Percentiles rank a stretch among this genome's conserved stretches.
phyloP scores from a whole-genome alignment of 2,888 invertebrate genomes.

The Lithophane socia region DNA sequence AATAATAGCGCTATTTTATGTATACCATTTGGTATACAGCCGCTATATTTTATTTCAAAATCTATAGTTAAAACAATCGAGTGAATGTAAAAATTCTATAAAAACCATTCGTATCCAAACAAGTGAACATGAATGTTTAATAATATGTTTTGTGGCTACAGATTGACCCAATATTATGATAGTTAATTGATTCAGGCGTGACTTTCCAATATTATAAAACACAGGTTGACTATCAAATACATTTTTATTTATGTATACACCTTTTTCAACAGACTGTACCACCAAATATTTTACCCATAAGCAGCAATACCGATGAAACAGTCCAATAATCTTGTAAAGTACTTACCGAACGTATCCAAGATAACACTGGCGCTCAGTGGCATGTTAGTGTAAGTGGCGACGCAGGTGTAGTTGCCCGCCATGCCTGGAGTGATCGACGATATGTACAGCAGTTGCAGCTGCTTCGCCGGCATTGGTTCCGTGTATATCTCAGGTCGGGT shows the following conservation, averaged over 20 bases:
- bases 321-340: constrained; percentile 16
- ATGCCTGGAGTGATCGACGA: constrained; percentile 93
- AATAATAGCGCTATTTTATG: background rate
- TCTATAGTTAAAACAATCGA: background rate
- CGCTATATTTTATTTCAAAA: background rate
- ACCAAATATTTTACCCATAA: background rate
- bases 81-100: background rate
- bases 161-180: background rate
- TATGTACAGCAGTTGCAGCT: constrained; percentile 93
- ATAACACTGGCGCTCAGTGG: constrained; percentile 92
- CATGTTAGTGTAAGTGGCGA: constrained; percentile 94
- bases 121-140: background rate
- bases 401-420: constrained; percentile 95
- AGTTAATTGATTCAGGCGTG: no score
- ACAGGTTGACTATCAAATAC: background rate
- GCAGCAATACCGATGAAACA: background rate
- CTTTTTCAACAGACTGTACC: background rate
- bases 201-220: background rate
- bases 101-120: background rate
- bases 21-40: no score
- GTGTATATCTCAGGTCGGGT: constrained; percentile 92
- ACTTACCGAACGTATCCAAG: constrained; percentile 92
- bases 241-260: background rate
- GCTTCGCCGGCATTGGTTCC: constrained; percentile 91
- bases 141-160: background rate